Evolutionary conservation across 2,113 vertebrate genomes (phyloP), one percentile per base, ranked within the genome.

Genomic region (Lophochroa leadbeateri): DNA sequence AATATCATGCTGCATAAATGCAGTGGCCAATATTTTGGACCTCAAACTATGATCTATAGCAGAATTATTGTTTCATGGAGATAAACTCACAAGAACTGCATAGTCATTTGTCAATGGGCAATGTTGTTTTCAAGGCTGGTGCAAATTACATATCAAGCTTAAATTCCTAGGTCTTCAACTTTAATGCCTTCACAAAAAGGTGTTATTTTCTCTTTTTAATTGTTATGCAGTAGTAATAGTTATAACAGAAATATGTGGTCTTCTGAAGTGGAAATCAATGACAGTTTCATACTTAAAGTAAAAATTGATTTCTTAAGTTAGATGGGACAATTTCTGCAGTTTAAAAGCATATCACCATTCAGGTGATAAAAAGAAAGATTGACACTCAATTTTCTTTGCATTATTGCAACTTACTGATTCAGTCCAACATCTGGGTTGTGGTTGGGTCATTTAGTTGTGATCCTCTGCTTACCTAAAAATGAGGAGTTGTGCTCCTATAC

Each of bases 181-280:
- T 92, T 96, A 92, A 96, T 91, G 90, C 75, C 69, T 95, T 97
- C 78, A 94, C 86, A 90, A 94, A 95, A 95, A 88, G 23, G 53
- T 63, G 13, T 2, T 68, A 18, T 67, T 84, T 95, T 76, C n/a
- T 96, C 81, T 96, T 96, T 93, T 97, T 96, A 88, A 92, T 95
- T 96, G 79, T 85, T 90, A 94, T 92, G 97, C 95, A 50, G 50
- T 86, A 86, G 88, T 91, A 90, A 97, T 87, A 95, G 80, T 94
- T 97, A 92, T 78, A 96, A 55, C 24, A 97, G 89, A 87, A 94
- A 91, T 85, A 82, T 60, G 35, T 50, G 76, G 75, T 63, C 39
- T 96, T 98, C 96, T 96, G 97, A 96, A 97, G 71, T 95, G 71
- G 86, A 97, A 96, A 96, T 96, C 89, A 95, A 97, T 96, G 82